These are phyloP conservation scores for Uria aalge DNA, from an alignment of 2,113 vertebrate genomes.

Conservation along the genomic window DNA sequence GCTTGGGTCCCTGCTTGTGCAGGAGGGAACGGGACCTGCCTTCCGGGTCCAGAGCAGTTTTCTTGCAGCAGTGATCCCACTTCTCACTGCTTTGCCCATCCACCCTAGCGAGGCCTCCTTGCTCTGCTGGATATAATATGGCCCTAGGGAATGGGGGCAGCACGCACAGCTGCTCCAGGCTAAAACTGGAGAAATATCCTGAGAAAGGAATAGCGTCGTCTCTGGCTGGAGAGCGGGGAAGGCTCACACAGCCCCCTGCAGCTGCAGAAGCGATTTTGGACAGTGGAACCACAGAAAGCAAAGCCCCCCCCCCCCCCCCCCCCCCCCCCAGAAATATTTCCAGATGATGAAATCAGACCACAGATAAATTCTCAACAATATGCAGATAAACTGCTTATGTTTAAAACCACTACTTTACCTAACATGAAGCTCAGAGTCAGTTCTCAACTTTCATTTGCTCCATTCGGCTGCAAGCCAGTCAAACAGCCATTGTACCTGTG, in stretches of 20 bases:
- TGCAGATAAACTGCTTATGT: background rate
- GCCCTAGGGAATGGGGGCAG: background rate
- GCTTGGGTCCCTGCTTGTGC: background rate
- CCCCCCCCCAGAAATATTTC: background rate
- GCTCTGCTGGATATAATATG: rapidly evolving
- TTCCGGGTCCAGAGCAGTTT: background rate
- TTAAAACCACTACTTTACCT: background rate
- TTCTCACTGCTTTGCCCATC: background rate
- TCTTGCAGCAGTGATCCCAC: background rate
- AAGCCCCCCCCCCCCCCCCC: background rate
- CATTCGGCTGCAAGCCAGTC: background rate
- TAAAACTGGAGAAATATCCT: background rate
- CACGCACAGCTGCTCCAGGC: background rate
- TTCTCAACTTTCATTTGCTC: background rate
- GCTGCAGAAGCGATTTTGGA: slow-evolving; percentile 6
- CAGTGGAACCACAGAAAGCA: background rate
- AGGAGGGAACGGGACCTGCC: rapidly evolving
- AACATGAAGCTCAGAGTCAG: background rate
- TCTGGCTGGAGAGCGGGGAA: background rate
- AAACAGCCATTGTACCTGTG: rapidly evolving
- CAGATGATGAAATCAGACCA: background rate
- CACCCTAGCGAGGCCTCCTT: background rate
- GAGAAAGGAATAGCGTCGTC: background rate
- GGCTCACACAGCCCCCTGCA: background rate
- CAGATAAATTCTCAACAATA: background rate